Evolutionary conservation across 2,888 invertebrate species (phyloP).

Genomic region (Sericinus montela): DNA sequence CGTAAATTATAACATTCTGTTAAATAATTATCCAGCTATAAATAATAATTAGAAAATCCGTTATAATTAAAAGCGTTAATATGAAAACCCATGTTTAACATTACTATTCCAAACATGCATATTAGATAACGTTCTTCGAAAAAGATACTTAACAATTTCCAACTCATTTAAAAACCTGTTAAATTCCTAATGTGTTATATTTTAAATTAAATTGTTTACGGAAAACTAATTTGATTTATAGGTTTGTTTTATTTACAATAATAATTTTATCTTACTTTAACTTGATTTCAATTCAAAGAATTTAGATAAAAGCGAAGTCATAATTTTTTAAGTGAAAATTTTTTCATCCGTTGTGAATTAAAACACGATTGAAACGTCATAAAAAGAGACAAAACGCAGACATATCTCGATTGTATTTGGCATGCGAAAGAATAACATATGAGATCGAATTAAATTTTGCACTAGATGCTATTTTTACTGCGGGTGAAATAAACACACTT

Average conservation of each 20-base stretch:
- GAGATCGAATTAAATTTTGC: too few relatives aligned
- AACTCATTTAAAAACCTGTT: not conserved
- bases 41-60: conserved; percentile 7
- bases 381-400: too few relatives aligned
- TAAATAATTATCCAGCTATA: conserved; percentile 10
- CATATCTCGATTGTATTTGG: too few relatives aligned
- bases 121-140: conserved; percentile 15
- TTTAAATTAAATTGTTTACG: not conserved
- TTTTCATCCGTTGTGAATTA: too few relatives aligned
- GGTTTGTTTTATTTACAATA: too few relatives aligned
- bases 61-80: conserved; percentile 5
- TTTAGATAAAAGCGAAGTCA: too few relatives aligned
- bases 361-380: too few relatives aligned
- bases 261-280: not conserved
- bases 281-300: not conserved
- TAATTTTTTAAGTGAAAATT: too few relatives aligned
- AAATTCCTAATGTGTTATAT: not conserved
- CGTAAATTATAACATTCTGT: conserved; percentile 2
- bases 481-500: too few relatives aligned
- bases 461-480: too few relatives aligned
- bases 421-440: too few relatives aligned
- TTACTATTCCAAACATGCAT: not conserved
- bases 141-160: not conserved
- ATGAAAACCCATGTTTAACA: conserved; percentile 2
- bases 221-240: too few relatives aligned